These are phyloP conservation scores for Montipora foliosa DNA, from an alignment of 64 coral and sea anemone species.

Conservation along the genomic window DNA sequence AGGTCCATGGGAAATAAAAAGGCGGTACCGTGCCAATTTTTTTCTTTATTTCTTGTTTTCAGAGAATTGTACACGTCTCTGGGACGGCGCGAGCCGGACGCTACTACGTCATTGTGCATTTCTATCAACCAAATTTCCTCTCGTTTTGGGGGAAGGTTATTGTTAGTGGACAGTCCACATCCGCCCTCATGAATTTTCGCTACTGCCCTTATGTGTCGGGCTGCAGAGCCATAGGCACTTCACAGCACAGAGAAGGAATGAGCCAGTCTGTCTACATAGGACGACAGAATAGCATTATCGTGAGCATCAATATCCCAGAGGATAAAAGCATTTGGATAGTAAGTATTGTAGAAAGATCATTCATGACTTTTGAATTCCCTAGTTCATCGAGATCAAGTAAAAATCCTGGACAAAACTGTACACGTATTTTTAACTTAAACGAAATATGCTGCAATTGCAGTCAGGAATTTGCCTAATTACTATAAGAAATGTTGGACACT, in stretches of 20 bases:
- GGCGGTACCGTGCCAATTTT: no score
- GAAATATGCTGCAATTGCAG: no score
- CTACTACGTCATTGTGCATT: conserved; percentile 92
- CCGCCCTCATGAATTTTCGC: conserved; percentile 59
- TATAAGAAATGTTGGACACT: no score
- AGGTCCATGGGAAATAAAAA: no score
- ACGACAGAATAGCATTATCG: conserved; percentile 53
- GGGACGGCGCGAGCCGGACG: conserved; percentile 72
- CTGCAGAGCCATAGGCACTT: conserved; percentile 72
- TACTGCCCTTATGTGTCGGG: conserved; percentile 94
- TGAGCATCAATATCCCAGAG: conserved; percentile 81
- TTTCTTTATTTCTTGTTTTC: neutral
- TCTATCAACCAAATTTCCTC: conserved; percentile 88
- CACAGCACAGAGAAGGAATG: conserved; percentile 36
- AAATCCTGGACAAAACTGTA: no score
- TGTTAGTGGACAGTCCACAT: conserved; percentile 74
- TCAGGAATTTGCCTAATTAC: no score
- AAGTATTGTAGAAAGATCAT: conserved; percentile 28
- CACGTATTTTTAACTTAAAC: no score
- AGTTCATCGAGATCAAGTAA: no score
- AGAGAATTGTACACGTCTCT: conserved; percentile 80
- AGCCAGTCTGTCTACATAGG: conserved; percentile 82
- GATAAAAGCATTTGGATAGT: conserved; percentile 96
- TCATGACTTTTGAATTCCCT: no score
- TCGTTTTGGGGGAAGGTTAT: conserved; percentile 83